Percentiles rank a stretch among this genome's conserved stretches.
phyloP scores from a whole-genome alignment of 2,888 invertebrate genomes.

The Pogonocherus hispidulus region DNA sequence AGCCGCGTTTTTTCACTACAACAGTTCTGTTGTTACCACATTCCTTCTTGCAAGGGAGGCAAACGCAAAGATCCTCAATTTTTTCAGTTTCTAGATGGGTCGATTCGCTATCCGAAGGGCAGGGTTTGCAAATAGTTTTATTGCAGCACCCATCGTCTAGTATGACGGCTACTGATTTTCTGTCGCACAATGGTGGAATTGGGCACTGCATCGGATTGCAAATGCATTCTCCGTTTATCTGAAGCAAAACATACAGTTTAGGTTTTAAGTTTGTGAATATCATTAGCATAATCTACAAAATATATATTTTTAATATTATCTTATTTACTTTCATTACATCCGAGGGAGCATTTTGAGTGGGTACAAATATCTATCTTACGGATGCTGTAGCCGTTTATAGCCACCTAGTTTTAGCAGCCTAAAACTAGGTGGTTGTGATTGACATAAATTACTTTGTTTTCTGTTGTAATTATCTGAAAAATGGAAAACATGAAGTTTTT shows the following conservation, averaged over 20 bases:
- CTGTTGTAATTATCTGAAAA: no score
- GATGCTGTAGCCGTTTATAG: no score
- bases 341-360: no score
- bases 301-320: no score
- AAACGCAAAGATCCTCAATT: conserved; percentile 63
- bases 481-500: no score
- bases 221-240: conserved; percentile 57
- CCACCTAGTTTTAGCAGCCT: no score
- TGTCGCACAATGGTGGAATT: conserved; percentile 59
- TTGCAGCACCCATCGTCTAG: conserved; percentile 60
- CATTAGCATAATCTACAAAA: no score
- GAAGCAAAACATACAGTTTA: background rate
- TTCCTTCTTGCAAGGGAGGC: conserved; percentile 60
- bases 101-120: conserved; percentile 62
- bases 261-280: no score
- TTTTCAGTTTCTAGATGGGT: conserved; percentile 53
- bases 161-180: conserved; percentile 57
- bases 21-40: conserved; percentile 59
- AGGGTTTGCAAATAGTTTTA: conserved; percentile 56
- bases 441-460: no score
- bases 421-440: no score
- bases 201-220: conserved; percentile 60
- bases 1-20: conserved; percentile 63
- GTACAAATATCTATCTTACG: no score
- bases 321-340: no score